Percentiles rank a stretch among this genome's conserved stretches.
Evolutionary conservation across 2,113 vertebrate genomes (phyloP).

Genomic region (Raja brachyura): DNA sequence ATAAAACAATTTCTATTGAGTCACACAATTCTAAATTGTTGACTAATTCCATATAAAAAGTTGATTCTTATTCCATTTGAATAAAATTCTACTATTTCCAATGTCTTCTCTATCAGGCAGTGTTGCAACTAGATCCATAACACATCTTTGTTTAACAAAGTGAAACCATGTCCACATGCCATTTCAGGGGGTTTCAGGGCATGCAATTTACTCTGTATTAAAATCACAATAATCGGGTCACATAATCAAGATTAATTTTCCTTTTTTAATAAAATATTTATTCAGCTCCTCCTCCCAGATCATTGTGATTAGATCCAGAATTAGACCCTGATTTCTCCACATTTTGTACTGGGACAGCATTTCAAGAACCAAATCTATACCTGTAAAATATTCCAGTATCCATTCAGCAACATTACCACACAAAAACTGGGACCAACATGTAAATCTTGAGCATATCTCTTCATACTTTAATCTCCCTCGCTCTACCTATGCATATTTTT

Average conservation of each 20-base stretch:
- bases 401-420: constrained; percentile 6
- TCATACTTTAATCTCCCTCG: background rate
- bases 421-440: constrained; percentile 9
- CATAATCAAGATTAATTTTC: constrained; percentile 26
- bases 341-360: background rate
- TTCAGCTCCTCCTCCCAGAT: constrained; percentile 29
- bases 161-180: constrained; percentile 16
- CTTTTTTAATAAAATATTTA: constrained; percentile 32
- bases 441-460: background rate
- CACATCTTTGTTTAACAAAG: constrained; percentile 33
- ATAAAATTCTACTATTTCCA: constrained; percentile 29
- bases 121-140: constrained; percentile 26
- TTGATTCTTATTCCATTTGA: constrained; percentile 28
- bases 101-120: constrained; percentile 33
- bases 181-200: constrained; percentile 15
- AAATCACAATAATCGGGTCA: constrained; percentile 36
- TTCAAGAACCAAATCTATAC: background rate
- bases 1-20: constrained; percentile 32
- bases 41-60: constrained; percentile 24
- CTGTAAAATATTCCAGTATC: background rate
- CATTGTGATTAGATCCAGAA: constrained; percentile 23
- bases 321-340: background rate
- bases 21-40: constrained; percentile 35
- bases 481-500: background rate
- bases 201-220: constrained; percentile 33